Conservation (phyloP, 2,888 invertebrate genomes). For the Ashinkailepas kermadecensis region DNA sequence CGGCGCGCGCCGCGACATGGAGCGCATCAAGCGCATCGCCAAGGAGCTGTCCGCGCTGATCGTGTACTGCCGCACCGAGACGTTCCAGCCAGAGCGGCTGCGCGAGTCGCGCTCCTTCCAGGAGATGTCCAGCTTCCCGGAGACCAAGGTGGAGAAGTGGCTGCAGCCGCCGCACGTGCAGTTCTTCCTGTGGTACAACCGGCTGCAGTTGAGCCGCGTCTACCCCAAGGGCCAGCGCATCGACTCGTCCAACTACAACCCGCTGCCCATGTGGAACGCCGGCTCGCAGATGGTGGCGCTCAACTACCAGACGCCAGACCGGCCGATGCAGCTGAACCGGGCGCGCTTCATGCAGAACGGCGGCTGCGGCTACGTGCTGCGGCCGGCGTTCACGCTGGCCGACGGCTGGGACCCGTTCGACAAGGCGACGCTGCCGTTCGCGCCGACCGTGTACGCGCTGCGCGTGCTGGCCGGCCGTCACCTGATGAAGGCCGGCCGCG, state of each 20-base stretch:
- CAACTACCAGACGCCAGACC: constrained; percentile 91
- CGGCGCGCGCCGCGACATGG: constrained; percentile 66
- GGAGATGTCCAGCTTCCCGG: constrained; percentile 98
- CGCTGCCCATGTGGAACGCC: constrained; percentile 87
- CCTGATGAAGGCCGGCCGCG: background rate
- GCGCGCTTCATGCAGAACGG: constrained; percentile 90
- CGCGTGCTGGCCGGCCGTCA: constrained; percentile 12
- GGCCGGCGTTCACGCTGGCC: constrained; percentile 78
- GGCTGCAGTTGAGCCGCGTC: constrained; percentile 80
- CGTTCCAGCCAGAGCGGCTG: constrained; percentile 67
- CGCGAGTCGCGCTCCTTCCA: constrained; percentile 63
- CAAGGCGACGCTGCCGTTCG: constrained; percentile 36
- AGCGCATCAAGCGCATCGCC: constrained; percentile 81
- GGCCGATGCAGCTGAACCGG: constrained; percentile 91
- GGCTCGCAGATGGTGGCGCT: constrained; percentile 96
- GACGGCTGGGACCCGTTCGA: constrained; percentile 73
- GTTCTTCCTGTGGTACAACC: constrained; percentile 72
- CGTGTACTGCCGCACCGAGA: constrained; percentile 85
- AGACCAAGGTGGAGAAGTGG: constrained; percentile 87
- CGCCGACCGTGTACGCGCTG: constrained; percentile 1
- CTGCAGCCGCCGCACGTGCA: constrained; percentile 48
- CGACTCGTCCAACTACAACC: constrained; percentile 96
- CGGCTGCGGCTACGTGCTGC: constrained; percentile 81
- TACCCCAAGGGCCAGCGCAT: constrained; percentile 84
- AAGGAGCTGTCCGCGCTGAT: constrained; percentile 96